phyloP scores from a whole-genome alignment of 2,888 invertebrate species.

The Tortricodes alternella region DNA sequence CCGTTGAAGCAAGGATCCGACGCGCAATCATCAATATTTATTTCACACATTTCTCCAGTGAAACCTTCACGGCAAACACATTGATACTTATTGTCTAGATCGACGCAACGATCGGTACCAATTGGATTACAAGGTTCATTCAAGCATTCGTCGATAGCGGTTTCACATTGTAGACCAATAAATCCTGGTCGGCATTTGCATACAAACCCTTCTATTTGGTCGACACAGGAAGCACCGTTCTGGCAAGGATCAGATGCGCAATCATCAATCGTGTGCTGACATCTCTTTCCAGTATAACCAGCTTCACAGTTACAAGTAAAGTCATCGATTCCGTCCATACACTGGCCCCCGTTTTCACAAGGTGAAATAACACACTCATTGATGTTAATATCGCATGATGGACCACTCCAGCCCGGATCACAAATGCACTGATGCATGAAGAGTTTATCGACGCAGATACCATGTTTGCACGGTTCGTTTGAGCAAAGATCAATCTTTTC shows the following conservation, averaged over 20 bases:
- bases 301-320: constrained; percentile 95
- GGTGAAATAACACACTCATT: constrained; percentile 95
- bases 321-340: constrained; percentile 92
- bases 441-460: constrained; percentile 94
- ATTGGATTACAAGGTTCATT: constrained; percentile 95
- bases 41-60: constrained; percentile 91
- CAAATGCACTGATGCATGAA: constrained; percentile 95
- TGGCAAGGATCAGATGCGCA: constrained; percentile 95
- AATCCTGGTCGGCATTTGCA: constrained; percentile 97
- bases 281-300: constrained; percentile 96
- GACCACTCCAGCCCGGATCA: constrained; percentile 95
- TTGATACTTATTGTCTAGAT: constrained; percentile 92
- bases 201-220: constrained; percentile 93
- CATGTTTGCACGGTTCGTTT: constrained; percentile 95
- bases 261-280: constrained; percentile 96
- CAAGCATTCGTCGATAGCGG: constrained; percentile 95
- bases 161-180: constrained; percentile 96
- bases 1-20: constrained; percentile 93
- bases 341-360: constrained; percentile 96
- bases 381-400: constrained; percentile 93
- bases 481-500: constrained; percentile 96
- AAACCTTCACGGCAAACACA: constrained; percentile 96
- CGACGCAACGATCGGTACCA: constrained; percentile 95
- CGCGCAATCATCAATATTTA: constrained; percentile 93
- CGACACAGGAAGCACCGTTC: constrained; percentile 94